Base-by-base conservation (phyloP, 2,888 invertebrate species). In the Hylaea fasciaria region DNA sequence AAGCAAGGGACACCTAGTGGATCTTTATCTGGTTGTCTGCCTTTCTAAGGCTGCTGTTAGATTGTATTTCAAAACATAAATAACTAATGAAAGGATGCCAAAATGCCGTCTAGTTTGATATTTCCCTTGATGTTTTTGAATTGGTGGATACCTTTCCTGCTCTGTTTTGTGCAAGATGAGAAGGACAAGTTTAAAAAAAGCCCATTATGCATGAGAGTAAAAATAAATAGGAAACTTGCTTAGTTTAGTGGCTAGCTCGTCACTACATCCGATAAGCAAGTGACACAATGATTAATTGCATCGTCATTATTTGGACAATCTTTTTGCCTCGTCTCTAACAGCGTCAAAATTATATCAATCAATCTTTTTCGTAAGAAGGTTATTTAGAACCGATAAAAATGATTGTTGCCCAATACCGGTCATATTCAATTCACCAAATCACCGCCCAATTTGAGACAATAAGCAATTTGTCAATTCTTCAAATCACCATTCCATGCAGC, bases 401-500 rank as follows among this genome's bases (percentile, higher is more conserved):
- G 60, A 60, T 50, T 60, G 46, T 54, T 60, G 40, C 22, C 46
- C 32, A 17, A 50, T 8, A 13, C 39, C 8, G 29, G 32, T 35
- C 45, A 40, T 46, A 52, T 53, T 45, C 49, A 37, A 52, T 53
- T 45, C 49, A 37, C 37, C 37, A 37, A 58, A 52, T 45, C 45
- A 37, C 37, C 37, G n/a, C 44, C 39, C 40, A 49, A 44, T 59
- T 59, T 40, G 32, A 14, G 49, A 54, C 49, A 66, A 68, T 51
- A 56, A 67, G 62, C 62, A 56, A 70, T 70, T 63, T 65, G 66
- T 70, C 66, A 65, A 45, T 50, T 49, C 49, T 62, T 63, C 48
- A 63, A 62, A 62, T 65, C 65, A 62, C 62, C 55, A 47, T 59
- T 60, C 51, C 45, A 47, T 57, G 49, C 29, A 16, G 28, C 13